A percentile compares a stretch with the other conserved stretches of the same genome.
phyloP scores from a whole-genome alignment of 2,888 invertebrate genomes.

The Callosobruchus maculatus region DNA sequence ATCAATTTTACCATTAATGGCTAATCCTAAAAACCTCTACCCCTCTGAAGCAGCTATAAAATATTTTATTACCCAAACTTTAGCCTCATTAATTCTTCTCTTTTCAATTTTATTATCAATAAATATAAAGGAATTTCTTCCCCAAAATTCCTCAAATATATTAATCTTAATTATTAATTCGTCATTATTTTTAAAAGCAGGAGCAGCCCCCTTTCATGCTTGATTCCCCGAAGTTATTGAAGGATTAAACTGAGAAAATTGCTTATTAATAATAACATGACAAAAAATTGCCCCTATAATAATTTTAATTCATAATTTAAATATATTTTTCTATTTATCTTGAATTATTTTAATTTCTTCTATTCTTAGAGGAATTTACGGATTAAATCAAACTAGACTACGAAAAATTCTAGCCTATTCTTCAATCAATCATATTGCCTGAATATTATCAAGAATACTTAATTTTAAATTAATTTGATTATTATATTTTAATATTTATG shows the following conservation, averaged over 20 bases:
- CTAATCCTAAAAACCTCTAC: constrained; percentile 50
- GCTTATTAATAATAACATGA: constrained; percentile 57
- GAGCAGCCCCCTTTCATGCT: constrained; percentile 57
- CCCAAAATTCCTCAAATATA: not conserved
- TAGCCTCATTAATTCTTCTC: constrained; percentile 56
- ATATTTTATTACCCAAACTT: constrained; percentile 59
- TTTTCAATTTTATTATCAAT: constrained; percentile 49
- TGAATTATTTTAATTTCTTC: constrained; percentile 50
- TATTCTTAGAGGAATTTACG: constrained; percentile 53
- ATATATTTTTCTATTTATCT: constrained; percentile 42
- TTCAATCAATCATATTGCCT: constrained; percentile 62
- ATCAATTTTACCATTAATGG: constrained; percentile 59
- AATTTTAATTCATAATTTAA: constrained; percentile 43
- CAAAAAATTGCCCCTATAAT: constrained; percentile 64
- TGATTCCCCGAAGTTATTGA: constrained; percentile 60
- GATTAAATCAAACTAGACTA: constrained; percentile 44
- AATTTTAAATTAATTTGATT: constrained; percentile 15
- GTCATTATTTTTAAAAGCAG: constrained; percentile 55
- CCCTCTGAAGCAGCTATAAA: constrained; percentile 57
- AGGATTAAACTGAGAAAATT: constrained; percentile 57
- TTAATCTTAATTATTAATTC: constrained; percentile 29
- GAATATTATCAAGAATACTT: constrained; percentile 35
- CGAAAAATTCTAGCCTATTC: constrained; percentile 61
- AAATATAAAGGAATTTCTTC: constrained; percentile 32
- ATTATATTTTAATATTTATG: constrained; percentile 51